Evolutionary conservation across 2,888 invertebrate species (phyloP).

Genomic region (Terebella lapidaria): DNA sequence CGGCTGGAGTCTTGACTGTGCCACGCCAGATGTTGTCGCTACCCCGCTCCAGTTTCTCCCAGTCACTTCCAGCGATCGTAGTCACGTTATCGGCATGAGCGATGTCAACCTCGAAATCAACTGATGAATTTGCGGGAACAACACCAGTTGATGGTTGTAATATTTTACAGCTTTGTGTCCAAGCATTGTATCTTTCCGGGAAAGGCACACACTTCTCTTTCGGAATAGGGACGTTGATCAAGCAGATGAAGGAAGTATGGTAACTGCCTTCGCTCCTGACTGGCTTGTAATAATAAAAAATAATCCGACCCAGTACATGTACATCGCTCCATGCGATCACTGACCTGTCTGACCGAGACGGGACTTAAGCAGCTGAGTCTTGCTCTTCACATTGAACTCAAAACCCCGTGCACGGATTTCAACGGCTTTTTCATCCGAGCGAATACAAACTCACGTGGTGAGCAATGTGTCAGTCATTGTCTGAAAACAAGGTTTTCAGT

Average conservation of each 20-base stretch:
- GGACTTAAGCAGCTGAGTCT: no score
- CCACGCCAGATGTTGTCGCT: background rate
- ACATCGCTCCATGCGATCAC: no score
- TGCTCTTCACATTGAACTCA: no score
- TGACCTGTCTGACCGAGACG: no score
- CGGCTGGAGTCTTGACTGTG: background rate
- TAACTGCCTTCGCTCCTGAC: background rate
- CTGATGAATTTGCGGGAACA: background rate
- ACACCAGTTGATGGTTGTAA: background rate
- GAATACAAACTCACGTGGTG: no score
- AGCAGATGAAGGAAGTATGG: background rate
- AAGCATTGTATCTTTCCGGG: background rate
- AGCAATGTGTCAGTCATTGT: no score
- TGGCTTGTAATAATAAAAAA: no score
- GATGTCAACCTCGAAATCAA: background rate
- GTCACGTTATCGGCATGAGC: background rate
- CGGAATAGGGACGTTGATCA: background rate
- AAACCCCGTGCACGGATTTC: no score
- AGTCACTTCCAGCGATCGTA: background rate
- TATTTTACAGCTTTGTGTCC: background rate
- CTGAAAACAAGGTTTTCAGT: no score
- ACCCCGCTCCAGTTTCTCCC: background rate
- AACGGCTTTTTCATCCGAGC: no score
- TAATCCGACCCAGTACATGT: no score
- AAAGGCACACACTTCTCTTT: background rate